Percentiles rank a stretch among this genome's conserved stretches.
These are phyloP conservation scores for Podarcis lilfordi DNA, from an alignment of 2,797 vertebrate species.

Conservation along the genomic window DNA sequence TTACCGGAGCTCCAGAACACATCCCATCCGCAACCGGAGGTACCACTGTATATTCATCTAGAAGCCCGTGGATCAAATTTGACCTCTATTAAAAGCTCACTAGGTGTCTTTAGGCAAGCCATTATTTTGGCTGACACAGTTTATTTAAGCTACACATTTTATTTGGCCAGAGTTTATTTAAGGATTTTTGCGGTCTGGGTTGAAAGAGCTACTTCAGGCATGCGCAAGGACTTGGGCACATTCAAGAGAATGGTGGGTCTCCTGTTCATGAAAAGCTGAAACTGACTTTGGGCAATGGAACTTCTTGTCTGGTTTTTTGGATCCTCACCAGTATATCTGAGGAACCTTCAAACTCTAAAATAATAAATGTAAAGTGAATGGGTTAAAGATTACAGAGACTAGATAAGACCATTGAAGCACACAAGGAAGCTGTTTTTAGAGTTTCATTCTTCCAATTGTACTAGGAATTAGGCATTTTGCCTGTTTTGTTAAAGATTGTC, in stretches of 20 bases:
- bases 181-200: not conserved
- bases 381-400: not conserved
- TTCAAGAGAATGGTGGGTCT: not conserved
- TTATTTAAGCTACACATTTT: too few relatives aligned
- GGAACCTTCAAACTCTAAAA: not conserved
- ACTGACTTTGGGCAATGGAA: not conserved
- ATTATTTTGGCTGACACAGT: too few relatives aligned
- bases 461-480: not conserved
- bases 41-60: too few relatives aligned
- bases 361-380: not conserved
- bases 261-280: not conserved
- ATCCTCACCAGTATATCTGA: not conserved
- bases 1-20: too few relatives aligned
- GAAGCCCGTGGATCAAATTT: not conserved
- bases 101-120: not conserved
- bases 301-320: not conserved
- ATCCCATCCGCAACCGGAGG: too few relatives aligned
- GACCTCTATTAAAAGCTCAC: not conserved
- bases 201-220: not conserved
- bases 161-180: not conserved
- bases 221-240: not conserved
- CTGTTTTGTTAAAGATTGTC: constrained; percentile 3
- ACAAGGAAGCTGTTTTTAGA: not conserved
- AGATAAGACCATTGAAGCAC: not conserved
- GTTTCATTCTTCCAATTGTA: not conserved